Evolutionary conservation across 1,140 invertebrate genomes (phyloP).

Genomic region (Pseudachorutes palmiensis): DNA sequence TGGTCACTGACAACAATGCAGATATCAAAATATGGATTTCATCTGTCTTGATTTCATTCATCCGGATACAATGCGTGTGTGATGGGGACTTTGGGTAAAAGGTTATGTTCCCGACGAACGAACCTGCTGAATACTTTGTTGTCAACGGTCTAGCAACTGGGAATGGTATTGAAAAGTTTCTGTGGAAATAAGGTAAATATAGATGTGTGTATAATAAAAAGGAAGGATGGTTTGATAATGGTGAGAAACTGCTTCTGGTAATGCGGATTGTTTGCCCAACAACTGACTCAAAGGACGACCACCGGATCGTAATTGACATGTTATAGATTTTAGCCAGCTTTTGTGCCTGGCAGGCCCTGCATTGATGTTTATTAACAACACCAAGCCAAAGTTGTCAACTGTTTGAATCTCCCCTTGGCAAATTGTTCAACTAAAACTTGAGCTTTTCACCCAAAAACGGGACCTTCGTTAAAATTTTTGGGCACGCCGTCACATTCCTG

Average conservation of each 20-base stretch:
- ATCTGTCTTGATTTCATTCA: not conserved
- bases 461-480: too few relatives aligned
- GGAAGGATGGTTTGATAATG: not conserved
- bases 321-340: not conserved
- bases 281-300: not conserved
- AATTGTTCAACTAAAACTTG: not conserved
- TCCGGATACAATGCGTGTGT: too few relatives aligned
- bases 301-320: constrained; percentile 10
- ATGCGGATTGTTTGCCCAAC: constrained; percentile 7
- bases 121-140: not conserved
- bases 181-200: not conserved
- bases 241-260: constrained; percentile 10
- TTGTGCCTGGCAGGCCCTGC: not conserved
- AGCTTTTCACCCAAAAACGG: not conserved
- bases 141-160: not conserved
- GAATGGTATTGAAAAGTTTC: not conserved
- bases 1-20: not conserved
- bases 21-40: constrained; percentile 14
- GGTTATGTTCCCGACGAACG: not conserved
- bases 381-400: not conserved
- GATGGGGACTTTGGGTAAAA: too few relatives aligned
- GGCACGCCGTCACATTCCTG: too few relatives aligned
- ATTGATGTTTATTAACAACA: constrained; percentile 7
- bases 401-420: not conserved
- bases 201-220: not conserved